Base-by-base conservation (phyloP, 1,140 invertebrate species). In the Drosophila subobscura region DNA sequence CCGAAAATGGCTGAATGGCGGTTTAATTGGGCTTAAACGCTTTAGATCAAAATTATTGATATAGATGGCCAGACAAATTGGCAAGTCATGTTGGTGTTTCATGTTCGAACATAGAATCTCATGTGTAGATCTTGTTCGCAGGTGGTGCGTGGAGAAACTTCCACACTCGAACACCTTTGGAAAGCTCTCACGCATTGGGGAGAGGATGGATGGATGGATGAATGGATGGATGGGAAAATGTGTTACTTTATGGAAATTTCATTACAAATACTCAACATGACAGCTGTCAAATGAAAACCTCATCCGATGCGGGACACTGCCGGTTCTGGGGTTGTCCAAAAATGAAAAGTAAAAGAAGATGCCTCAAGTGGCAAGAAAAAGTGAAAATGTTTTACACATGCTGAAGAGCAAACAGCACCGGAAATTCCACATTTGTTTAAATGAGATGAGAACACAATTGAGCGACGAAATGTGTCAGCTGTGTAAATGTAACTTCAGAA, bases 1-100 rank as follows among this genome's bases (percentile, higher is more conserved):
- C 42, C 33, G 63, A 49, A 68, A 67, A 67, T 61, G 66, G 59
- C 37, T 85, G 77, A 80, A 85, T 84, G 55, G 53, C 52, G 55
- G 44, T 63, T 84, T 85, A 80, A 84, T 77, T 84, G 73, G 77
- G 55, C 72, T 77, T 85, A 84, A 86, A 80, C 44, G 77, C 66
- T 68, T 77, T 23, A 51, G 78, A 85, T 85, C 77, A 72, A 41
- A 41, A 71, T 49, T 51, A 54, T 22, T 22, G 65, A 77, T 61
- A 53, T 49, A 47, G 47, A 20, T 20, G 25, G 29, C 40, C 46
- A 33, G 42, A 76, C 16, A 72, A 77, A 86, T 52, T 41, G 81
- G 59, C 50, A 42, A 76, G 65, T 84, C 77, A 80, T 65, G 49
- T 68, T 61, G 54, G 58, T 68, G 63, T 20, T 47, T 77, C 33